Conservation (phyloP, 2,888 invertebrate species). For the Falcaria lacertinaria region DNA sequence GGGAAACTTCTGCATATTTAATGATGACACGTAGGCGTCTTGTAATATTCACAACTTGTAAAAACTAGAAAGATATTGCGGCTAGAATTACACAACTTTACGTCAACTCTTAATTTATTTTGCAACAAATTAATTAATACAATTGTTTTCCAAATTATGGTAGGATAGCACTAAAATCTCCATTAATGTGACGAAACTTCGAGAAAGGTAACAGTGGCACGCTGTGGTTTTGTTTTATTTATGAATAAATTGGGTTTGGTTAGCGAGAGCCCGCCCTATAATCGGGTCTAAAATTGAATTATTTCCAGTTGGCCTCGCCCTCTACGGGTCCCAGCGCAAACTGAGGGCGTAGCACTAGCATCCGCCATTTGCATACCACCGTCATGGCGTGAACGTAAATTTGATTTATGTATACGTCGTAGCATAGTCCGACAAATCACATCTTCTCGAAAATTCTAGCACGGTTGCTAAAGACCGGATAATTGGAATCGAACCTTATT, state of each 20-base stretch:
- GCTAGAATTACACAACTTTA: constrained; percentile 14
- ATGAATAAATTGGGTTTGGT: constrained; percentile 44
- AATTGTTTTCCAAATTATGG: constrained; percentile 10
- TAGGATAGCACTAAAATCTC: constrained; percentile 15
- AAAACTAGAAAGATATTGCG: constrained; percentile 9
- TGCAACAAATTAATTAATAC: constrained; percentile 12
- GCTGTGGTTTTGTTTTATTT: constrained; percentile 38
- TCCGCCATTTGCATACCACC: constrained; percentile 43
- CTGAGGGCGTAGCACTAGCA: constrained; percentile 17
- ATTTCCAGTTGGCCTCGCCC: constrained; percentile 37
- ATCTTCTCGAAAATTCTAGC: no score
- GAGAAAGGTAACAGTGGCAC: constrained; percentile 6
- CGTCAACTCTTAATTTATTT: constrained; percentile 15
- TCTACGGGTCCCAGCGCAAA: constrained; percentile 17
- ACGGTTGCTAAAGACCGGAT: no score
- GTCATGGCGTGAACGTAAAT: constrained; percentile 22
- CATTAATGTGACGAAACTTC: constrained; percentile 9
- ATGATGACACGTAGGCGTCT: neutral
- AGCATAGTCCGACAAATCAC: no score
- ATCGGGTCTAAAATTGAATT: constrained; percentile 59
- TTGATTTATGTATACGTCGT: constrained; percentile 44
- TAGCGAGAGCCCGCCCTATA: constrained; percentile 36
- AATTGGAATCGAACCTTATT: no score
- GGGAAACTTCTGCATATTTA: neutral
- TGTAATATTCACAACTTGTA: constrained; percentile 11